These are phyloP conservation scores for Neogale vison DNA, from an alignment of 2,113 vertebrate genomes.

Conservation along the genomic window DNA sequence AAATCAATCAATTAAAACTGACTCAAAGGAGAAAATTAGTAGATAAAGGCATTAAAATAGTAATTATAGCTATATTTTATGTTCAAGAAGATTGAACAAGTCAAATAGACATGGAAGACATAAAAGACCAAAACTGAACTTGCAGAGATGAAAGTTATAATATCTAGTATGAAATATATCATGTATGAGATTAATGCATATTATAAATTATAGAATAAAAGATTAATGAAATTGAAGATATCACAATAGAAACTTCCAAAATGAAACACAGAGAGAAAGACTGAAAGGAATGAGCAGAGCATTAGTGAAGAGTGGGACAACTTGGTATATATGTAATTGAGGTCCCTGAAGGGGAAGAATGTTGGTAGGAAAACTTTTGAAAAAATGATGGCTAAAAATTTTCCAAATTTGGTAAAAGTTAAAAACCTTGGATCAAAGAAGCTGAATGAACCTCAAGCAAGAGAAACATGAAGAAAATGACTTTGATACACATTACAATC, in stretches of 20 bases:
- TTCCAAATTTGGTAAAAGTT: neutral
- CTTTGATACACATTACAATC: neutral
- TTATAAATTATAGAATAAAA: neutral
- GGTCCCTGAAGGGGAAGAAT: neutral
- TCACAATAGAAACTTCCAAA: neutral
- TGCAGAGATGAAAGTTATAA: neutral
- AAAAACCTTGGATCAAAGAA: neutral
- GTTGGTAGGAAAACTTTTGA: neutral
- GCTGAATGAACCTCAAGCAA: neutral
- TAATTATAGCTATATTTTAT: neutral
- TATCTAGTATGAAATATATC: neutral
- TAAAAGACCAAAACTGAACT: neutral
- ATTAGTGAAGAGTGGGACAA: neutral
- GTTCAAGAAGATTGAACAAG: slow-evolving; percentile 8
- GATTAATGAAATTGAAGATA: neutral
- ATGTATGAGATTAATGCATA: neutral
- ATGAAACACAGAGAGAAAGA: neutral
- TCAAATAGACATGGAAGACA: neutral
- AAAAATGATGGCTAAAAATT: neutral
- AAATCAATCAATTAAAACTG: neutral
- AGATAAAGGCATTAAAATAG: neutral
- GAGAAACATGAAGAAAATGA: neutral
- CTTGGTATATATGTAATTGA: neutral
- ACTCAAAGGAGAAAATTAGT: neutral
- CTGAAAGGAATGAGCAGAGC: neutral